Conservation (phyloP, 2,797 vertebrate species). For the Erethizon dorsatum region DNA sequence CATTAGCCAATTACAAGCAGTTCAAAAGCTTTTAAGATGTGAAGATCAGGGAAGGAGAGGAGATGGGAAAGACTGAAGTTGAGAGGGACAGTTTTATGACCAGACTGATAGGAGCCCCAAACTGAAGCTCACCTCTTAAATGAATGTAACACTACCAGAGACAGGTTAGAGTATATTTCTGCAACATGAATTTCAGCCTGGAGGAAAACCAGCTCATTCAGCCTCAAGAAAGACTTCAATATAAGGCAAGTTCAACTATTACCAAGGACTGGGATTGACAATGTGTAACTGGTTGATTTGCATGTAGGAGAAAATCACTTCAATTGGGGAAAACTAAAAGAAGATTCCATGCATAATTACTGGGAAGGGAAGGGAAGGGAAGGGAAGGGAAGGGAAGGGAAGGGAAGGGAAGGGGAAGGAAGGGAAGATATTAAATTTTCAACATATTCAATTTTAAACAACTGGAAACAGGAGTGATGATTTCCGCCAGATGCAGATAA, state of each 20-base stretch:
- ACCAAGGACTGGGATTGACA: background rate
- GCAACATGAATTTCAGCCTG: background rate
- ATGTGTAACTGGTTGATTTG: background rate
- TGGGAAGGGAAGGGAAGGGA: background rate
- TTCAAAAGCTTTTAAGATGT: conserved; percentile 65
- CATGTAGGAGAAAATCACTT: background rate
- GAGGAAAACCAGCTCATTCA: background rate
- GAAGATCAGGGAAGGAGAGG: background rate
- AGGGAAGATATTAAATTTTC: background rate
- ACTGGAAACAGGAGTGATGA: background rate
- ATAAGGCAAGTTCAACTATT: background rate
- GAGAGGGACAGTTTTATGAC: background rate
- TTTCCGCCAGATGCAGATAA: background rate
- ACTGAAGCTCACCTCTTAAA: background rate
- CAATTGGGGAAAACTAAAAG: background rate
- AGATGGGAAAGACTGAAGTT: background rate
- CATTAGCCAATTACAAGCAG: conserved; percentile 55
- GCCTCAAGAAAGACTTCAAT: background rate
- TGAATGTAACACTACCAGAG: background rate
- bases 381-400: too few relatives aligned
- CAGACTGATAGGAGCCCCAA: background rate
- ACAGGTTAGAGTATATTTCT: background rate
- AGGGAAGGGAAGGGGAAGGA: too few relatives aligned
- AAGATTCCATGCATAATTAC: background rate
- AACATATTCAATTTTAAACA: background rate